Base-by-base conservation (phyloP, 2,797 vertebrate species). In the Acanthornis magna region DNA sequence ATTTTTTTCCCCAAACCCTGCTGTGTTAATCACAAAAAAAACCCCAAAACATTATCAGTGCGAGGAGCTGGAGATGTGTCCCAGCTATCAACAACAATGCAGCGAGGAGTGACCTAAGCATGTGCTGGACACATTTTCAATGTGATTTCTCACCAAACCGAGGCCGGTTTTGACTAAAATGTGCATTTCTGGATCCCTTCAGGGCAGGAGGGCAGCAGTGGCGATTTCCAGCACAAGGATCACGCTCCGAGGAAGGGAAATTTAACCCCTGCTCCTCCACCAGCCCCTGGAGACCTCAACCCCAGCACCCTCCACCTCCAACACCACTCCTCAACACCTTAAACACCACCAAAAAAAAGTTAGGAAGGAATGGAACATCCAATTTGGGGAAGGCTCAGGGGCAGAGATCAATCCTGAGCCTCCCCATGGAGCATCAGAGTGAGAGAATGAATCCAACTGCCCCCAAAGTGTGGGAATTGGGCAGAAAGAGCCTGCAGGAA, bases 201-300 rank as follows among this genome's bases (percentile, higher is more conserved):
- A 3, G 54, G 68, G 34, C 60, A 61, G 45, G n/a, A 75, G 54
- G 62, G 61, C 32, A 25, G 68, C 22, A 61, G 22, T 1, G 78
- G 92, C 93, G 95, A 92, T 96, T 96, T 91, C 94, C 85, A 96
- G 91, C 95, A 95, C 72, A 94, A 96, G 79, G 7, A 40, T 38
- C 34, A 17, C 0, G 0, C 23, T 51, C 48, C 1, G 1, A 26
- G 47, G 20, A 57, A 50, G 5, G n/a, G 38, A 54, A n/a, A 2
- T 78, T 87, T 30, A 79, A 88, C 60, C 50, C 75, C 78, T 65
- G 85, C 45, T 75, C 32, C 43, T 27, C 62, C 71, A 40, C 1
- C 66, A 62, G 53, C 34, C 48, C 74, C 1, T 1, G 42, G 43
- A 53, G 10, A 57, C 22, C 23, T 18, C 45, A n/a, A 18, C 11